Evolutionary conservation across 92 coral and sea anemone species (phyloP), one percentile per base, ranked within the genome.

Genomic region (Porites rus): DNA sequence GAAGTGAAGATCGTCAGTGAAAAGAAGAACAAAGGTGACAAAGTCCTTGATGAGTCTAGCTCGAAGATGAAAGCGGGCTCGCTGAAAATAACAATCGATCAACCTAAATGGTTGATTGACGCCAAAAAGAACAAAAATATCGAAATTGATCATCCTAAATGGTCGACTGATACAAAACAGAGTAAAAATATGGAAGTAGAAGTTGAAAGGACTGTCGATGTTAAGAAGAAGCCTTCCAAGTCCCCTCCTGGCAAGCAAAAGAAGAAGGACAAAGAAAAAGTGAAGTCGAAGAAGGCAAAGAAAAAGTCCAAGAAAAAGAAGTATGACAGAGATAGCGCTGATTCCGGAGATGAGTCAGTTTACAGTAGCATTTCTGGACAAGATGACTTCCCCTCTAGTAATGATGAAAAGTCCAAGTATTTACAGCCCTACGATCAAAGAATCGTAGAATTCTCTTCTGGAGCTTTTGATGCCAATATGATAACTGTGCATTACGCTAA

Each of bases 251-350:
- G 90, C 65, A 88, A 88, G 46, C 88, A 85, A 62, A 89, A 89
- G 70, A 85, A 83, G 53, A 89, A 87, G 62, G 81, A 77, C 59
- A 88, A 87, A 79, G 95, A 90, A 74, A 92, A 85, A 73, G 81
- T 84, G n/a, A 90, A 80, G 84, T n/a, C 88, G 71, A 88, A 79
- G 90, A 85, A 85, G 53, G 70, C 66, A 86, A 88, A 82, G 67
- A 73, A 46, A 63, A 67, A 73, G 84, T 75, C 83, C 22, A 92
- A 83, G 89, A 85, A 80, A 80, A 86, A 67, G 74, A 83, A 87
- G 91, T 64, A 78, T 72, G 84, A 72, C 83, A 77, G 54, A 60
- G 63, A 25, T 73, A 80, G 92, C 62, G 60, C 51, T 16, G 90
- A 87, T 13, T 83, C 87, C 1, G 87, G 46, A 16, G 87, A 72